Base-by-base conservation (phyloP, 2,888 invertebrate genomes). In the Antitype chi region DNA sequence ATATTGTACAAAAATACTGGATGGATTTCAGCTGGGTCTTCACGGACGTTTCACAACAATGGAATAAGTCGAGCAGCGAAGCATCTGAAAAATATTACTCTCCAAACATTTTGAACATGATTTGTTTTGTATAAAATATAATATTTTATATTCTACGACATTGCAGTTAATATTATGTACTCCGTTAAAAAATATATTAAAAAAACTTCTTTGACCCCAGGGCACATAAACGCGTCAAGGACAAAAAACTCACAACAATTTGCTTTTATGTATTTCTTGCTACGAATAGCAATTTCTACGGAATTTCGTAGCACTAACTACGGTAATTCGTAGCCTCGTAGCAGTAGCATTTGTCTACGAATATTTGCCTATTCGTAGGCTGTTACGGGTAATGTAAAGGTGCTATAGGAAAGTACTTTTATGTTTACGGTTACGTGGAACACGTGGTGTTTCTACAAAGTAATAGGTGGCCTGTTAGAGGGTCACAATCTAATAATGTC, bases 41-140 rank as follows among this genome's bases (percentile, higher is more conserved):
- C 82, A 38, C 70, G 55, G 60, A 78, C 63, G 71, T 83, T 85
- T 85, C 79, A 74, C 72, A 68, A 84, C 84, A 84, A 86, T 83
- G 62, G 70, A 74, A 68, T 28, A 71, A 73, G 59, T 83, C 80
- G 86, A 83, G 72, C 84, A 63, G 60, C 15, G 70, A 70, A 69
- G 49, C 74, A 53, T 69, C 63, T 57, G 72, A 53, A 74, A 76
- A 72, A 84, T 79, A 79, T 86, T 86, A 69, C 66, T 52, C 43
- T 55, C 20, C 64, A 13, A 69, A 53, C 38, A 59, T 74, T 83
- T 83, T 74, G 32, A 38, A 32, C 38, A 53, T 25, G 59, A 69
- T 25, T 76, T 67, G n/a, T 55, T 62, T 17, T 13, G 62, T 32
- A 49, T 57, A 47, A 53, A 74, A 66, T 57, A 79, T 32, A 32